These are phyloP conservation scores for Mormyrops attenuatus DNA, from an alignment of 2,797 vertebrate species.

Conservation along the genomic window DNA sequence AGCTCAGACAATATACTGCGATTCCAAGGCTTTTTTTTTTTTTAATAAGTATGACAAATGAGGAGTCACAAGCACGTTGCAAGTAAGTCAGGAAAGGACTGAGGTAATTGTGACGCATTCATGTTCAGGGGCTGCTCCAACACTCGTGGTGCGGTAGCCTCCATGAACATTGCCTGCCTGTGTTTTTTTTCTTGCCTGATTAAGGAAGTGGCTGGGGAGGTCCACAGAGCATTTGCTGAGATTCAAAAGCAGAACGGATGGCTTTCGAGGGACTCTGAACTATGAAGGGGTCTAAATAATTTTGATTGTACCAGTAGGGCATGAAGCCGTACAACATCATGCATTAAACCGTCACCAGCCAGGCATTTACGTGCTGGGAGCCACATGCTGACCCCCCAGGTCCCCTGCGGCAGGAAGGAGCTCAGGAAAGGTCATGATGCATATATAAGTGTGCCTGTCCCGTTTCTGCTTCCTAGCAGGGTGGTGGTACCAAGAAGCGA, in stretches of 20 bases:
- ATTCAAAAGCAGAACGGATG: background rate
- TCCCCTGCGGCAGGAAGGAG: constrained; percentile 27
- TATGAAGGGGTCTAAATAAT: constrained; percentile 11
- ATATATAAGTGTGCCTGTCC: constrained; percentile 24
- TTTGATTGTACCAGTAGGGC: background rate
- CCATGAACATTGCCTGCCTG: background rate
- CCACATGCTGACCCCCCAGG: constrained; percentile 20
- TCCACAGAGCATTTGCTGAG: background rate
- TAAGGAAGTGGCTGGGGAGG: background rate
- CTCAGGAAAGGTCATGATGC: constrained; percentile 37
- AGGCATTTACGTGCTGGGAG: constrained; percentile 22
- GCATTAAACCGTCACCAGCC: background rate
- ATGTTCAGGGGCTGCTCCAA: constrained; percentile 18
- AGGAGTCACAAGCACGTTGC: constrained; percentile 24
- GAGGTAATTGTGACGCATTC: constrained; percentile 11
- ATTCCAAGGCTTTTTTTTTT: constrained; percentile 46
- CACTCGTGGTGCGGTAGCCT: background rate
- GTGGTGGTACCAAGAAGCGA: no score
- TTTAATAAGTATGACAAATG: constrained; percentile 54
- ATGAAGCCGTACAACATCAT: background rate
- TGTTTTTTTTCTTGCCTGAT: constrained; percentile 8
- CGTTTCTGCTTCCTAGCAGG: background rate
- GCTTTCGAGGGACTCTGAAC: background rate
- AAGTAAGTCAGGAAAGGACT: background rate
- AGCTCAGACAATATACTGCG: constrained; percentile 32